Percentiles rank a stretch among this genome's conserved stretches.
These are phyloP conservation scores for Oreortyx pictus DNA, from an alignment of 2,797 vertebrate genomes.

Conservation along the genomic window DNA sequence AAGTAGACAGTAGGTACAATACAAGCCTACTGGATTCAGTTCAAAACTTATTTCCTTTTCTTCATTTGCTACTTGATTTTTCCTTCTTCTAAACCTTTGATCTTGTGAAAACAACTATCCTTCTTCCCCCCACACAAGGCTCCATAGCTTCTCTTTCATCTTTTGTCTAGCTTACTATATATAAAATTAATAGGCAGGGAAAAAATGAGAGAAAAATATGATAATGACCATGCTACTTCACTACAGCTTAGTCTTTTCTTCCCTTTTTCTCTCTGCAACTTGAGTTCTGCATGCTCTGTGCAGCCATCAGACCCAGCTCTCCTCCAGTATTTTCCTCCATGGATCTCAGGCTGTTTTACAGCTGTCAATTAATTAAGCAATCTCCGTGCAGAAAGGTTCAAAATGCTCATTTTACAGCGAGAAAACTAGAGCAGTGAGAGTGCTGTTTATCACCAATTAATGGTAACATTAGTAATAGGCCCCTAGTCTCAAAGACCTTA, in stretches of 20 bases:
- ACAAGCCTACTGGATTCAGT: neutral
- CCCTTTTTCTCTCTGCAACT: neutral
- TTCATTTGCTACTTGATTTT: neutral
- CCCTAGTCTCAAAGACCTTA: neutral
- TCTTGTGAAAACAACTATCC: neutral
- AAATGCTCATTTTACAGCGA: constrained; percentile 20
- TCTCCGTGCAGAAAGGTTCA: constrained; percentile 29
- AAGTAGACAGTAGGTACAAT: neutral
- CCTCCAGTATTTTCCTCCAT: neutral
- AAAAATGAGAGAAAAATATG: neutral
- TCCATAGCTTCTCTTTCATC: neutral
- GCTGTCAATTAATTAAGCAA: constrained; percentile 57
- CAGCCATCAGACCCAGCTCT: neutral
- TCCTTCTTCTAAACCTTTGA: neutral
- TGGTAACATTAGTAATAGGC: neutral
- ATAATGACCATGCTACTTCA: neutral
- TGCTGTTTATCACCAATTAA: neutral
- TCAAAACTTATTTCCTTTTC: neutral
- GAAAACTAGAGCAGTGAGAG: neutral
- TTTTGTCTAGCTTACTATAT: neutral
- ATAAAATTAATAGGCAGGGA: neutral
- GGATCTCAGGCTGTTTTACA: constrained; percentile 17
- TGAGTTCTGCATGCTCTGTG: neutral
- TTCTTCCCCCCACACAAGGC: neutral
- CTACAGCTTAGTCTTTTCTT: neutral